Percentiles rank a stretch among this genome's conserved stretches.
These are phyloP conservation scores for Balaeniceps rex DNA, from an alignment of 2,113 vertebrate genomes.

Conservation along the genomic window DNA sequence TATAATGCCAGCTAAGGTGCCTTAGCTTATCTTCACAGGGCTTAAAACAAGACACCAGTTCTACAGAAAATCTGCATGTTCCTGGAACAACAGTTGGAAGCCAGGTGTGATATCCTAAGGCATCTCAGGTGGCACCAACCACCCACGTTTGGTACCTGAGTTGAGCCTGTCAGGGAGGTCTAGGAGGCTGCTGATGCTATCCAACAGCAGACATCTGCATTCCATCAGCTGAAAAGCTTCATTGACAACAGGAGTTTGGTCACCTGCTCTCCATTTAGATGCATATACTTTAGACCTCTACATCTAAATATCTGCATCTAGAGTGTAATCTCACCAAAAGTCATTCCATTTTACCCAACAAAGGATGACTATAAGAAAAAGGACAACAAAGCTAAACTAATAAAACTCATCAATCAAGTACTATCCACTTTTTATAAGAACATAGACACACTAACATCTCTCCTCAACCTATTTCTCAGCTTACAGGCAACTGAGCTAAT, in stretches of 20 bases:
- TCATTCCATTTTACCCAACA: not conserved
- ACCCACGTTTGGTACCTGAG: not conserved
- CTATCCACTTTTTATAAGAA: not conserved
- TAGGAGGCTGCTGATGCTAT: not conserved
- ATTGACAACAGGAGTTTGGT: not conserved
- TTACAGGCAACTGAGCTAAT: not conserved
- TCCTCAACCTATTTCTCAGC: not conserved
- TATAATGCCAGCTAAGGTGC: not conserved
- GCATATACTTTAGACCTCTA: not conserved
- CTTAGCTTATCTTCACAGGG: not conserved
- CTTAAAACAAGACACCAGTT: not conserved
- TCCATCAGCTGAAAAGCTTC: not conserved
- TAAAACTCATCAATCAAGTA: not conserved
- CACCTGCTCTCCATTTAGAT: not conserved
- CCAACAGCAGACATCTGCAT: not conserved
- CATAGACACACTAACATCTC: not conserved
- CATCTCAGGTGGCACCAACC: not conserved
- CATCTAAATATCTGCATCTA: not conserved
- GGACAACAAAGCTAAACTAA: not conserved
- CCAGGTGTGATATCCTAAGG: not conserved
- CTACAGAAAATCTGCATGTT: not conserved
- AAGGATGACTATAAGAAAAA: not conserved
- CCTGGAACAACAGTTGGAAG: not conserved
- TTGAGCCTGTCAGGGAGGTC: not conserved
- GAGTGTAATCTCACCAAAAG: not conserved